Percentiles rank a stretch among this genome's conserved stretches.
Conservation (phyloP, 2,888 invertebrate species). For the Caradrina kadenii region DNA sequence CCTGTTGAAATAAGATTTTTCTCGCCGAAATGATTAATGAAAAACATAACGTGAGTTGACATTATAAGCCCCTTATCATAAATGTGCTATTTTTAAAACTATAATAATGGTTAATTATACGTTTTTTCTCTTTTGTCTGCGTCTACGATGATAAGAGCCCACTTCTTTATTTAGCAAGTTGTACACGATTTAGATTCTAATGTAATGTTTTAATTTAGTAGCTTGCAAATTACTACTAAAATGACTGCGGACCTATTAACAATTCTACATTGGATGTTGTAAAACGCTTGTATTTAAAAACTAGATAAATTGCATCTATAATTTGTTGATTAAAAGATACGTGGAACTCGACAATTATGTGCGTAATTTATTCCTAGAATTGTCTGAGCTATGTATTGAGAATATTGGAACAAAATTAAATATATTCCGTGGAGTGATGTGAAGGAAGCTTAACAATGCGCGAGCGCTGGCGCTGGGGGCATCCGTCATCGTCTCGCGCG, state of each 20-base stretch:
- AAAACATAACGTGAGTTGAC: slow-evolving; percentile 43
- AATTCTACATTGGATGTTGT: slow-evolving; percentile 22
- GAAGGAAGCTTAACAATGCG: slow-evolving; percentile 64
- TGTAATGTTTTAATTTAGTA: slow-evolving; percentile 21
- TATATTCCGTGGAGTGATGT: slow-evolving; percentile 39
- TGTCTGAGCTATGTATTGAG: slow-evolving; percentile 17
- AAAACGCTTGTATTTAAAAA: slow-evolving; percentile 43
- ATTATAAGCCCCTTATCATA: slow-evolving; percentile 51
- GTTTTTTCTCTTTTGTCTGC: slow-evolving; percentile 26
- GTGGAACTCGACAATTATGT: slow-evolving; percentile 17
- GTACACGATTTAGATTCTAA: slow-evolving; percentile 37
- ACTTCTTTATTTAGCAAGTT: slow-evolving; percentile 33
- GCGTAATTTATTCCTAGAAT: slow-evolving; percentile 15
- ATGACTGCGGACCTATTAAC: slow-evolving; percentile 8
- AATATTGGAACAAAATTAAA: slow-evolving; percentile 32
- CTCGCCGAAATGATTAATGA: slow-evolving; percentile 38
- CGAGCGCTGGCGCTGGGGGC: slow-evolving; percentile 64
- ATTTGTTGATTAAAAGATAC: slow-evolving; percentile 31
- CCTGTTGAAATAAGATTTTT: slow-evolving; percentile 25
- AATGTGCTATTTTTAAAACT: slow-evolving; percentile 53
- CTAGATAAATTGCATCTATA: slow-evolving; percentile 26
- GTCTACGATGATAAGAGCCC: slow-evolving; percentile 36
- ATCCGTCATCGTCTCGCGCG: slow-evolving; percentile 80
- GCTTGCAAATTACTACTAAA: slow-evolving; percentile 15
- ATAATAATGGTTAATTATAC: slow-evolving; percentile 16